Percentiles rank a stretch among this genome's conserved stretches.
Conservation (phyloP, 2,888 invertebrate species). For the Eupithecia vulgata region DNA sequence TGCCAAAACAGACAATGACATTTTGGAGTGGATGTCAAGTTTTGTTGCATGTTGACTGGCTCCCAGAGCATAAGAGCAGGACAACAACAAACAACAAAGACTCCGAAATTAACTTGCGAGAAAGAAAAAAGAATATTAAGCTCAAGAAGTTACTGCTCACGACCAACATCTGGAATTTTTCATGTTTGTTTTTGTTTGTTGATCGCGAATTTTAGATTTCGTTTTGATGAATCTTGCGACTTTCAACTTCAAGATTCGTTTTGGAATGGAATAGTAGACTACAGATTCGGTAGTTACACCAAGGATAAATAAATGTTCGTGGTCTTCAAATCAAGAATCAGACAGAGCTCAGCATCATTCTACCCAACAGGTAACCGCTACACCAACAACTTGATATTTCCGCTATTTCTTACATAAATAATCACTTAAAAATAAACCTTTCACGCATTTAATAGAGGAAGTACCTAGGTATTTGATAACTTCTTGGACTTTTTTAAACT, state of each 20-base stretch:
- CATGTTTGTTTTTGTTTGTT: not conserved
- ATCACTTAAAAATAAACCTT: not conserved
- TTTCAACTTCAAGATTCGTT: too few species aligned
- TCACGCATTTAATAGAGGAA: too few species aligned
- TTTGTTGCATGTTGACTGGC: not conserved
- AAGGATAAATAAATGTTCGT: not conserved
- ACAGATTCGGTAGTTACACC: not conserved
- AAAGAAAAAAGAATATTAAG: not conserved
- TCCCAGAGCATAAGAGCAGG: not conserved
- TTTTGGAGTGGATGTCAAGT: not conserved
- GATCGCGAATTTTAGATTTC: not conserved
- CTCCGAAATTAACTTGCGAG: not conserved
- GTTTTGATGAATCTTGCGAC: not conserved
- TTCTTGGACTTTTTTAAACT: too few species aligned
- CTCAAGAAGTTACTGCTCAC: not conserved
- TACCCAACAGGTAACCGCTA: not conserved
- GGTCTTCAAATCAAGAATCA: not conserved
- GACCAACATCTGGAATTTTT: not conserved
- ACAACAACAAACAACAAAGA: constrained; percentile 1
- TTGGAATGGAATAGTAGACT: not conserved
- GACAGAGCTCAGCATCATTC: not conserved
- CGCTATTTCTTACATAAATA: not conserved
- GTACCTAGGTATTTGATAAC: too few species aligned
- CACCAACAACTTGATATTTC: not conserved
- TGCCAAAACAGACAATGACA: not conserved